Conservation (phyloP, 1,140 invertebrate genomes). For the Drosophila pachea region DNA sequence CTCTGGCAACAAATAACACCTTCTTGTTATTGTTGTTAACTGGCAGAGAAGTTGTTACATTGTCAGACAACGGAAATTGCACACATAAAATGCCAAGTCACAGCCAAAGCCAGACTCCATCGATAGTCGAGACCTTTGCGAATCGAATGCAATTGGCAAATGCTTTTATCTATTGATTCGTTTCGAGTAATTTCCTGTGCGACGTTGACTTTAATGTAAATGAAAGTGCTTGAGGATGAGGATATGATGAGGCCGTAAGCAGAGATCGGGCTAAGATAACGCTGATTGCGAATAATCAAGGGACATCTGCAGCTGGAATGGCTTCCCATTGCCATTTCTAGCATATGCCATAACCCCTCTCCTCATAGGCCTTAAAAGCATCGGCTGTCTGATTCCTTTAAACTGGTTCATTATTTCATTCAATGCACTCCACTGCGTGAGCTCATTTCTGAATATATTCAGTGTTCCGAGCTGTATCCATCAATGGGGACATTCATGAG, state of each 20-base stretch:
- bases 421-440: too few relatives aligned
- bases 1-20: slow-evolving; percentile 9
- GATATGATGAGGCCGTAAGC: slow-evolving; percentile 3
- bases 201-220: slow-evolving; percentile 1
- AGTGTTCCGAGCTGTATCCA: too few relatives aligned
- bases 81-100: slow-evolving; percentile 58
- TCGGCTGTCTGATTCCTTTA: too few relatives aligned
- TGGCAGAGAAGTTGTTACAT: slow-evolving; percentile 74
- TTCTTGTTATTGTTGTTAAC: slow-evolving; percentile 32
- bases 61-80: slow-evolving; percentile 70
- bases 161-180: slow-evolving; percentile 72
- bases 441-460: too few relatives aligned
- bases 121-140: slow-evolving; percentile 33
- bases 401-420: too few relatives aligned
- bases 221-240: slow-evolving; percentile 2
- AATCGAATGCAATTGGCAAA: slow-evolving; percentile 59
- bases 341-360: too few relatives aligned
- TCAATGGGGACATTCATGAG: too few relatives aligned
- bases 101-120: slow-evolving; percentile 29
- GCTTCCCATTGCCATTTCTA: too few relatives aligned
- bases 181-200: slow-evolving; percentile 68
- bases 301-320: slow-evolving; percentile 1
- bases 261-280: neutral
- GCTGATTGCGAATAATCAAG: slow-evolving; percentile 14
- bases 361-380: too few relatives aligned